phyloP scores from a whole-genome alignment of 2,113 vertebrate genomes.

The Spilogale gracilis region DNA sequence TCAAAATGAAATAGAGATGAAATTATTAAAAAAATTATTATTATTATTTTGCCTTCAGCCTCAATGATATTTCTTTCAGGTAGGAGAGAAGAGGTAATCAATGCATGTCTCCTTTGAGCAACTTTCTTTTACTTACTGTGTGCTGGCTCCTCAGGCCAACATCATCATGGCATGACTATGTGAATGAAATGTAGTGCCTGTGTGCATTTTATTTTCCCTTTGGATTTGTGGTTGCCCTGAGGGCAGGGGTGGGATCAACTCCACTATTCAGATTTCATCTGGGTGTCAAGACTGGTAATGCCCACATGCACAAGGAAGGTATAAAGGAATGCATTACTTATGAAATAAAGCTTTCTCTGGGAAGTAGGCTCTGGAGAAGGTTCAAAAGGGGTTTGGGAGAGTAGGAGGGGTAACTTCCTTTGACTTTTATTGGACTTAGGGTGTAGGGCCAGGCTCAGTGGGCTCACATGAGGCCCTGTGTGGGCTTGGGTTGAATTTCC shows the following conservation, averaged over 20 bases:
- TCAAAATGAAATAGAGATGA: constrained; percentile 41
- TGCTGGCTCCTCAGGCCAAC: not conserved
- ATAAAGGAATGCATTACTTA: not conserved
- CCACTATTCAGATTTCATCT: not conserved
- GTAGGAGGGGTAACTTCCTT: not conserved
- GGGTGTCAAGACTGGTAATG: not conserved
- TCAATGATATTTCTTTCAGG: not conserved
- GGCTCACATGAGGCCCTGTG: fast-evolving
- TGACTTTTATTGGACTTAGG: not conserved
- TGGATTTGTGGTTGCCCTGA: not conserved
- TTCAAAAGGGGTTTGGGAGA: not conserved
- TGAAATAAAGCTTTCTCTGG: not conserved
- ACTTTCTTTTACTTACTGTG: too few relatives aligned
- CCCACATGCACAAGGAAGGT: not conserved
- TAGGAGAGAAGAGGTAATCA: not conserved
- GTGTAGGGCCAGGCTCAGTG: not conserved
- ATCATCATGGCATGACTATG: not conserved
- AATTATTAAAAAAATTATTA: not conserved
- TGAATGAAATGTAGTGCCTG: not conserved
- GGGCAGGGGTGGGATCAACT: not conserved
- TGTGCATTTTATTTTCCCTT: not conserved
- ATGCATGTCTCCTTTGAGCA: not conserved
- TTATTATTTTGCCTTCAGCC: not conserved
- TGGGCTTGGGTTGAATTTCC: not conserved
- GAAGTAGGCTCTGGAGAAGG: not conserved